phyloP scores from a whole-genome alignment of 2,113 vertebrate species.

The Lagopus muta region DNA sequence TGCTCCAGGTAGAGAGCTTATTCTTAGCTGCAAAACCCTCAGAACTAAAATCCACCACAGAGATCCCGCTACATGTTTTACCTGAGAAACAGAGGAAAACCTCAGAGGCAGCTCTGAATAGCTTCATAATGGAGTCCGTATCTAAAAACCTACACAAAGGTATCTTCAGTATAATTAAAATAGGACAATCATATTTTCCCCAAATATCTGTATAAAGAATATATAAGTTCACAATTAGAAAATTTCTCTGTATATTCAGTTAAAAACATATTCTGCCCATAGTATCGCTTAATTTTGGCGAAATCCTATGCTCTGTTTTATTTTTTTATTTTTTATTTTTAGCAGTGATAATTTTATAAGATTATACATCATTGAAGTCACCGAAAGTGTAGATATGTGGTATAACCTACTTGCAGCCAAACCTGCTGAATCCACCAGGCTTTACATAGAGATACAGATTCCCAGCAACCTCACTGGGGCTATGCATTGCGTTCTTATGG shows the following conservation, averaged over 20 bases:
- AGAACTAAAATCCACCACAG: conserved; percentile 8
- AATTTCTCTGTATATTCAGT: conserved; percentile 76
- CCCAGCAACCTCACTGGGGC: conserved; percentile 55
- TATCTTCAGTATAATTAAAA: conserved; percentile 62
- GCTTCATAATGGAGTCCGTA: conserved; percentile 15
- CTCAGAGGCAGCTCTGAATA: conserved; percentile 54
- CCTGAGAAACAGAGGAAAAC: conserved; percentile 71
- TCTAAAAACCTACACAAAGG: conserved; percentile 67
- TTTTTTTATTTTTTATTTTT: not conserved
- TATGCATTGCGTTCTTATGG: conserved; percentile 19
- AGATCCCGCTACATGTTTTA: conserved; percentile 50
- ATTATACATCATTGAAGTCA: conserved; percentile 38
- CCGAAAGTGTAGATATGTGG: conserved; percentile 65
- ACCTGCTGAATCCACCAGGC: conserved; percentile 65
- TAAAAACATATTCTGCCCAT: conserved; percentile 68
- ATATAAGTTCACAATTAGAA: conserved; percentile 79
- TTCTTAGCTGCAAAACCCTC: not conserved
- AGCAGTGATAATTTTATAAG: conserved; percentile 58
- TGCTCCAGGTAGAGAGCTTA: not conserved
- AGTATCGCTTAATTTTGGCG: conserved; percentile 65
- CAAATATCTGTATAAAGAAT: conserved; percentile 79
- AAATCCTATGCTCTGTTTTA: conserved; percentile 64
- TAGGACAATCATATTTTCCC: conserved; percentile 51
- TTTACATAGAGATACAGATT: conserved; percentile 60
- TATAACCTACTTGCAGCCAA: conserved; percentile 67